Evolutionary conservation across 2,888 invertebrate species (phyloP), one percentile per base, ranked within the genome.

Genomic region (Deroplatys truncata): DNA sequence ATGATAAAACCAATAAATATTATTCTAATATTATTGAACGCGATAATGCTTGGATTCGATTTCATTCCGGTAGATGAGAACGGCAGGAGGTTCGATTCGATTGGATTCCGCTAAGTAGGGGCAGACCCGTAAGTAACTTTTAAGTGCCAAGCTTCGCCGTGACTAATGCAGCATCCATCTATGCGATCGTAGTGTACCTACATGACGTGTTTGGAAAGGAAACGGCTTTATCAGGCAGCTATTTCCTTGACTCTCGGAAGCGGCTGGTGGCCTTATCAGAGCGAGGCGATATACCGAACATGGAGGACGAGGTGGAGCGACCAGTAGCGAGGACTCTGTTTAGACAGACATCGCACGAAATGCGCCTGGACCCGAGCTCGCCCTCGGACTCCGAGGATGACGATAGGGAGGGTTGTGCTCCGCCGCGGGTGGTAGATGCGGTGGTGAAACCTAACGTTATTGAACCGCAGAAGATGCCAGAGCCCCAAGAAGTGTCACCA

Each of bases 271-370:
- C 56, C 7, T 72, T 72, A 72, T 72, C 56, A 72, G 56, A 72
- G 56, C 20, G 9, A 16, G 20, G 56, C 56, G 56, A 25, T 25
- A 72, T 8, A 84, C 1, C 15, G 7, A 29, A 13, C 31, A 87
- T 87, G 29, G 90, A 90, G 9, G 90, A 90, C 29, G 90, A 90
- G 83, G 89, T 90, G 16, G 91, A 92, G 84, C 89, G 88, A 29
- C 91, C 92, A 7, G 89, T 91, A 4, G 84, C 31, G 16, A 89
- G 90, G 72, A 91, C 90, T 2, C 90, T 91, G 84, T 91, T 91
- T 82, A 89, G 92, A 1, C 91, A 91, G 84, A 90, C 91, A 8
- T 91, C 92, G 16, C 84, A 91, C 4, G 91, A 92, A 85, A 91
- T 88, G n/a, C 90, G 90, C 10, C 84, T 91, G 16, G 88, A 84